Base-by-base conservation (phyloP, 2,113 vertebrate species). In the Hoplias malabaricus region DNA sequence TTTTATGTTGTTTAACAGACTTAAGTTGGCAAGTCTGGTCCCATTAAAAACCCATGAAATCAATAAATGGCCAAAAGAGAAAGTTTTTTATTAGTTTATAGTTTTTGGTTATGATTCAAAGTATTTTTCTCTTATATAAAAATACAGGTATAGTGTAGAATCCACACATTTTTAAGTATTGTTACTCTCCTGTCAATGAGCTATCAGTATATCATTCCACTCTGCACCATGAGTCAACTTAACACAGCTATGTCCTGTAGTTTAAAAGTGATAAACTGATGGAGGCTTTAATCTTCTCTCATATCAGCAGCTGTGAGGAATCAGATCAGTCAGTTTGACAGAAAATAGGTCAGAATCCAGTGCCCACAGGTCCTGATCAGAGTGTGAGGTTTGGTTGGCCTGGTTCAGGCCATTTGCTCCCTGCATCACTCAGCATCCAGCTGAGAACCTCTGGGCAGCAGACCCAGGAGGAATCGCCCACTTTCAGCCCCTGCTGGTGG, bases 391-490 rank as follows among this genome's bases (percentile, higher is more conserved):
- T 72, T 36, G 48, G 77, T 46, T 81, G 67, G 84, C 81, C 88
- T 80, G 84, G 88, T 90, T 91, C 90, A 88, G 90, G 90, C 90
- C 89, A 91, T 84, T 72, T 79, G 69, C 84, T 80, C 86, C 87
- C 81, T 82, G 82, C 84, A 85, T 88, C 33, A 43, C 42, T 65
- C 19, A 38, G 48, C 25, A 33, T 21, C 84, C 82, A 86, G 81
- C 73, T 81, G 80, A 70, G 69, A 73, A 83, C 54, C 79, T 83
- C 53, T 83, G 76, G 80, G 82, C 81, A 84, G 80, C 81, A 76
- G 84, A 85, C 81, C 84, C 80, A 70, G 62, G 76, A 87, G 84
- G 73, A 42, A 69, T 82, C 78, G 85, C 75, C 29, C 53, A 42
- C 36, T 72, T 80, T 67, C 16, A 75, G 54, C 67, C 29, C 25